A percentile compares a stretch with the other conserved stretches of the same genome.
Evolutionary conservation across 2,797 vertebrate genomes (phyloP).

Genomic region (Lacerta agilis): DNA sequence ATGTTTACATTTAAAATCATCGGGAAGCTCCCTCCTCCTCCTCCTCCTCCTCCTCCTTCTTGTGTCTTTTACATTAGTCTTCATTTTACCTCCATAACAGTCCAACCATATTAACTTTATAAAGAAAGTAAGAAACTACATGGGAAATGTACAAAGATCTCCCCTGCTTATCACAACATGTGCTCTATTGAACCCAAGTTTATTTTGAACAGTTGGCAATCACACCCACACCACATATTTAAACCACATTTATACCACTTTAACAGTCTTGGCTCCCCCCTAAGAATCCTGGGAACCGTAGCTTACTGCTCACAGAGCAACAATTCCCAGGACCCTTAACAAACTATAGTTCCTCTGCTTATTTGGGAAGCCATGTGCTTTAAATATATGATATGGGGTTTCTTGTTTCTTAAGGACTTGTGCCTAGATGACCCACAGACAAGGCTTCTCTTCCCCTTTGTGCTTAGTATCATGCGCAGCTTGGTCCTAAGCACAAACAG

Average conservation of each 20-base stretch:
- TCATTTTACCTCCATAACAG: not conserved
- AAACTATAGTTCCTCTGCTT: too few relatives aligned
- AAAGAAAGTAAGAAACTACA: not conserved
- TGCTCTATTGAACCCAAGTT: not conserved
- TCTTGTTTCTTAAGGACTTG: not conserved
- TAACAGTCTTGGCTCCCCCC: not conserved
- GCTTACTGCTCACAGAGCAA: too few relatives aligned
- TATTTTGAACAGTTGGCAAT: not conserved
- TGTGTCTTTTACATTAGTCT: not conserved
- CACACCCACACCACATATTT: not conserved
- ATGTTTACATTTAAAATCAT: not conserved
- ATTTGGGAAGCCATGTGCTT: too few relatives aligned
- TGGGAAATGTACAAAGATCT: not conserved
- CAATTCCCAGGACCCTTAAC: too few relatives aligned
- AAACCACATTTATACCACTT: not conserved
- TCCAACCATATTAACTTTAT: not conserved
- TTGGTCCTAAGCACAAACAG: not conserved
- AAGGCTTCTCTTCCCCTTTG: not conserved
- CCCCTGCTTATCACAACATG: not conserved
- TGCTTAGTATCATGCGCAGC: not conserved
- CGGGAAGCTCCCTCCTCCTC: not conserved
- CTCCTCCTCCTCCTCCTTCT: too few relatives aligned
- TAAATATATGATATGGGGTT: not conserved
- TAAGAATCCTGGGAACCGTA: too few relatives aligned
- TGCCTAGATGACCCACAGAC: not conserved